Base-by-base conservation (phyloP, 2,888 invertebrate species). In the Epirrita christyi region DNA sequence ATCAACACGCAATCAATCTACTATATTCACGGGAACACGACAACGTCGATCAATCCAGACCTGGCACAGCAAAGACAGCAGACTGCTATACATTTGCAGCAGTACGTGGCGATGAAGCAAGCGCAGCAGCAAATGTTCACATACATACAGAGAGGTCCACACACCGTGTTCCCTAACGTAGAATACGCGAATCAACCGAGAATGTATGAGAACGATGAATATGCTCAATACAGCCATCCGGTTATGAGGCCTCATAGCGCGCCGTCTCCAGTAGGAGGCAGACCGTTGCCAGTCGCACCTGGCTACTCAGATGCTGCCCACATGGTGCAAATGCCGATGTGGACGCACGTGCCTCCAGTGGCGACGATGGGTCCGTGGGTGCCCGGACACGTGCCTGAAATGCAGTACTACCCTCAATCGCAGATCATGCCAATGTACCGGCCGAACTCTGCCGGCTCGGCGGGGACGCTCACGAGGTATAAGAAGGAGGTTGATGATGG, bases 101-200 rank as follows among this genome's bases (percentile, higher is more conserved):
- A 92, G 55, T 92, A 92, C 63, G 92, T 92, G 0, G 92, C 92
- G 0, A 92, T 92, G 92, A 92, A 92, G 60, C 92, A 92, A 74
- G 92, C 92, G 0, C 92, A 92, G 64, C 92, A 92, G 59, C 91
- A 92, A 59, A 89, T 92, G 90, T 89, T 85, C 55, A 78, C 83
- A 0, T 92, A 90, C 68, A 72, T 90, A 37, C 92, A 92, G 65
- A 75, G 91, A 63, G 83, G 86, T 37, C 88, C 91, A 0, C 88
- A 89, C 49, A 88, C 89, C 0, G 87, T 89, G n/a, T 90, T 85
- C 49, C 90, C 91, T 0, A 86, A 83, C 55, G 78, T 85, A 7
- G 88, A 88, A 36, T 88, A 82, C 55, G 71, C 74, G 53, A 77
- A 73, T 55, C 81, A 79, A 2, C 70, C 73, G 43, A 79, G 88